phyloP scores from a whole-genome alignment of 2,888 invertebrate genomes.

The Drosophila mimetica region DNA sequence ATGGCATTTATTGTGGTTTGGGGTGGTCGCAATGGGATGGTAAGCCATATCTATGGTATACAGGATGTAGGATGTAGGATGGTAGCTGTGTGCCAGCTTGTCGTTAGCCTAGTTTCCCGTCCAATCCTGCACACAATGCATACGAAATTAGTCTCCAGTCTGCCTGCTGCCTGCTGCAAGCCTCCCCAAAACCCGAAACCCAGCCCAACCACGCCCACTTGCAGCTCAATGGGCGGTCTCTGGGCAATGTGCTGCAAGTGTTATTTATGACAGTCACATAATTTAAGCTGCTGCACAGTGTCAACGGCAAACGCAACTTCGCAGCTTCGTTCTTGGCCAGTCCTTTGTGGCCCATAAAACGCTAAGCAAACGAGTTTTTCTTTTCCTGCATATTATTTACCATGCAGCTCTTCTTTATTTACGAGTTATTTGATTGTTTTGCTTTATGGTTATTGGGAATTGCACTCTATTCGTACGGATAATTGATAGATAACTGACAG shows the following conservation, averaged over 20 bases:
- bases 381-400: conserved; percentile 24
- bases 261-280: conserved; percentile 68
- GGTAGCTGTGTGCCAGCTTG: conserved; percentile 20
- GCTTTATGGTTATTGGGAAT: background rate
- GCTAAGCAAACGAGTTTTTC: conserved; percentile 39
- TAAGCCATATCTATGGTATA: too few relatives aligned
- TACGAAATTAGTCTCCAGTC: conserved; percentile 58
- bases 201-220: conserved; percentile 19
- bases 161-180: conserved; percentile 12
- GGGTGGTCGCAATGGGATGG: background rate
- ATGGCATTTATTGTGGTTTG: conserved; percentile 9
- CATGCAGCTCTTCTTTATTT: conserved; percentile 24
- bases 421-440: conserved; percentile 19
- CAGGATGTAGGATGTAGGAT: too few relatives aligned
- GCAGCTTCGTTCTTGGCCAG: conserved; percentile 3
- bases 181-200: conserved; percentile 3
- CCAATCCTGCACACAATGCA: conserved; percentile 49
- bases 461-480: background rate
- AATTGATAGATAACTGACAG: conserved; percentile 42
- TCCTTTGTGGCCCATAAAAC: conserved; percentile 58
- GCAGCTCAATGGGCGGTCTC: conserved; percentile 39
- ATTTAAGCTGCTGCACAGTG: conserved; percentile 58
- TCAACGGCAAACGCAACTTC: conserved; percentile 32
- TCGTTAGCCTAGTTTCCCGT: conserved; percentile 62
- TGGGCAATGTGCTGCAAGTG: conserved; percentile 47